Evolutionary conservation across 2,797 vertebrate genomes (phyloP), one percentile per base, ranked within the genome.

Genomic region (Hoplostethus atlanticus): DNA sequence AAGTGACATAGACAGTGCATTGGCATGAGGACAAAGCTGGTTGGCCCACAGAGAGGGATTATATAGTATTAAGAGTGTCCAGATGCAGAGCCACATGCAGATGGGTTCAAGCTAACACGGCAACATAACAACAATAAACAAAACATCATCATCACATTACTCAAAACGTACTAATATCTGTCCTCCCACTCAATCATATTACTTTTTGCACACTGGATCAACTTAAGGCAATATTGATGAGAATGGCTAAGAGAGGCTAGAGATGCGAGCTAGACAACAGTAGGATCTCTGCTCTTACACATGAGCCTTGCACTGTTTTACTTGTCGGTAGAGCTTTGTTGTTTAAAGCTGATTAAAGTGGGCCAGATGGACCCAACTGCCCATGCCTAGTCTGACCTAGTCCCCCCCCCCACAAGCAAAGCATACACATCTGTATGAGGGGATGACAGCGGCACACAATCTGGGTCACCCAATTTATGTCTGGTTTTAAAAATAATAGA

Each of bases 41-140:
- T 61, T 7, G 46, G 69, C 70, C 84, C 85, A 90, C 85, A 85
- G 85, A 71, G 62, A 71, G 64, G 90, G 93, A 93, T 94, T 93
- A 94, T 89, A 84, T 71, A 51, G 92, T 73, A 93, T 94, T 94
- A 94, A 84, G 81, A 90, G 87, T 68, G 81, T 92, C 88, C 91
- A 94, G 93, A 93, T 94, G 91, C 84, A 85, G 57, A 69, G 73
- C 64, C 66, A 71, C 84, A 85, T 73, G 83, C 84, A 88, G 77
- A 88, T 83, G 81, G 21, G 38, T 73, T 87, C 73, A 81, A 67
- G 79, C 76, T 81, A 81, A 90, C 83, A 73, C 80, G 65, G 69
- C 55, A 28, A 85, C 84, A 87, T 71, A 83, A 70, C 88, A 81
- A 83, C 77, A 78, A 28, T 64, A 52, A 76, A 77, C 70, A 51